phyloP scores from a whole-genome alignment of 2,888 invertebrate genomes.

The Eretmocerus hayati region DNA sequence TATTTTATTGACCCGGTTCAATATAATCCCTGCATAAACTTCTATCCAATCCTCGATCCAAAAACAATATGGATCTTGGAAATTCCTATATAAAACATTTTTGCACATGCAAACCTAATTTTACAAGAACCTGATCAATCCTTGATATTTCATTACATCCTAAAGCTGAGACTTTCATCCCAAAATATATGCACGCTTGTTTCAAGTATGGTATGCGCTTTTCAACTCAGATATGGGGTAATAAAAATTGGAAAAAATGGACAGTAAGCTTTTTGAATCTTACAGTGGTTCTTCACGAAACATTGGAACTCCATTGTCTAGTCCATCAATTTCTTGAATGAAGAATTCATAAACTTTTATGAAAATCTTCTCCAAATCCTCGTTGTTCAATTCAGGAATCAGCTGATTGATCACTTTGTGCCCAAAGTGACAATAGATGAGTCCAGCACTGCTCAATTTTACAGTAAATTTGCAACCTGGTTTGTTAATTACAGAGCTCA shows the following conservation, averaged over 20 bases:
- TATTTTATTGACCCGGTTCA: too few relatives aligned
- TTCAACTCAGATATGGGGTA: too few relatives aligned
- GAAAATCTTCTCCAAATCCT: conserved; percentile 55
- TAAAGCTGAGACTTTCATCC: too few relatives aligned
- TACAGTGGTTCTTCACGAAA: conserved; percentile 59
- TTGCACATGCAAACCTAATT: neutral
- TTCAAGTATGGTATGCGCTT: too few relatives aligned
- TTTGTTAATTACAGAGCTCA: conserved; percentile 37
- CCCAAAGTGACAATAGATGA: conserved; percentile 87
- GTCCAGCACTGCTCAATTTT: conserved; percentile 90
- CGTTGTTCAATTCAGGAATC: conserved; percentile 46
- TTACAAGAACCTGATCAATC: too few relatives aligned
- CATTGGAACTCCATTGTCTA: conserved; percentile 93
- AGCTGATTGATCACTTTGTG: conserved; percentile 64
- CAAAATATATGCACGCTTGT: too few relatives aligned
- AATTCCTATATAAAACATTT: neutral
- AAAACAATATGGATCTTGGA: neutral
- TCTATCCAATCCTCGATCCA: too few relatives aligned
- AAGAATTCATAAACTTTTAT: conserved; percentile 76
- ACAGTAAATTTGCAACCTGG: conserved; percentile 42
- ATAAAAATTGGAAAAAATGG: too few relatives aligned
- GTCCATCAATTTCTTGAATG: conserved; percentile 89
- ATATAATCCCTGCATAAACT: too few relatives aligned
- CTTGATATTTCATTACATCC: too few relatives aligned
- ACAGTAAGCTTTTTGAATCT: conserved; percentile 13